Base-by-base conservation (phyloP, 2,113 vertebrate genomes). In the Donacobius atricapilla region DNA sequence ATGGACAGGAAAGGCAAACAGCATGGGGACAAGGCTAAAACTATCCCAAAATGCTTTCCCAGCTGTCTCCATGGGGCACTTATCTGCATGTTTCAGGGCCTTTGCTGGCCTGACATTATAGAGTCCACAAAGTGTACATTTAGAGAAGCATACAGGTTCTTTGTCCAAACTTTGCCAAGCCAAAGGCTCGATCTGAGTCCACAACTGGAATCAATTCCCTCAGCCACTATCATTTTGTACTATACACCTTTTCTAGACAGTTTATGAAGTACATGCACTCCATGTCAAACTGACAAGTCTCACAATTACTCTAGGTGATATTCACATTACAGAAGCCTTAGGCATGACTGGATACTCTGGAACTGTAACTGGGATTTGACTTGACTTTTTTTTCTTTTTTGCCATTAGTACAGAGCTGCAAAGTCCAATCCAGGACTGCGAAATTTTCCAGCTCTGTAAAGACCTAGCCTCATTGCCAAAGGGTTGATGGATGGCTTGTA, bases 61-160 rank as follows among this genome's bases (percentile, higher is more conserved):
- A 48, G 6, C 24, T 44, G 28, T 22, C 35, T 73, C 37, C 28
- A 22, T 63, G 13, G 28, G 47, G 25, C 54, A 54, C 17, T 37
- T 28, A 27, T 13, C 13, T 53, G 35, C 13, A 8, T 35, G 30
- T 50, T 89, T 75, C 68, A 72, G 39, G 31, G 16, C 13, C 42
- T 39, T 1, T 51, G 18, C 54, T 80, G n/a, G 13, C 42, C 70
- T 87, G n/a, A 53, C 9, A 4, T 48, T 42, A n/a, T 12, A 40
- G 44, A 45, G 10, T 64, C 33, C 4, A 0, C 6, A 21, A 30
- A 37, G 3, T 23, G 10, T 24, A 23, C 11, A 4, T 58, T 63
- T 81, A 42, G 12, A 77, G 54, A 82, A 45, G 7, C 28, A 40
- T 13, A 39, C 18, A 83, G 16, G 35, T 78, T 68, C 48, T 82